Evolutionary conservation across 1,140 invertebrate genomes (phyloP).

Genomic region (Caenorhabditis briggsae): DNA sequence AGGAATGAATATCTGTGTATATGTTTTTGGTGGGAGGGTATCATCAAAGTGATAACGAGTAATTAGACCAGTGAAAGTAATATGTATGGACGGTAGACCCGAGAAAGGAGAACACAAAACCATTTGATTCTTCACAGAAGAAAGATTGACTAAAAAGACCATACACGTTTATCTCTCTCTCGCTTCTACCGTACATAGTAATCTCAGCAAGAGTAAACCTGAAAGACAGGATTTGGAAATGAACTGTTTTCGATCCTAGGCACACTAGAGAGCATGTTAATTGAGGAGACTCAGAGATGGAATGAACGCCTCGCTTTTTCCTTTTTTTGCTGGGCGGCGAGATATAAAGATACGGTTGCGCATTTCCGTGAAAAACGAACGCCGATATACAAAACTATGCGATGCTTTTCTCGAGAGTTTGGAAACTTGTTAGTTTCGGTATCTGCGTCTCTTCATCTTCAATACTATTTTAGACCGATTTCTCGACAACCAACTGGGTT

Average conservation of each 20-base stretch:
- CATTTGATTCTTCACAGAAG: background rate
- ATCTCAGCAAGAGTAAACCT: conserved; percentile 42
- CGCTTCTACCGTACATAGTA: conserved; percentile 7
- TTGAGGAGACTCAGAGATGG: background rate
- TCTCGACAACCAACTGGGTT: conserved; percentile 37
- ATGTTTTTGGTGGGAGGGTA: conserved; percentile 1
- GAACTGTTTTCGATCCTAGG: conserved; percentile 30
- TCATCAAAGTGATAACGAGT: conserved; percentile 6
- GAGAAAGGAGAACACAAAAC: too few species aligned
- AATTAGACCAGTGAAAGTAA: conserved; percentile 55
- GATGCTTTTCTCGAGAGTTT: conserved; percentile 24
- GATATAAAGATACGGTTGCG: conserved; percentile 55
- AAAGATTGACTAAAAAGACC: background rate
- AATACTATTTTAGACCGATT: background rate
- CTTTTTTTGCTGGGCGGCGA: conserved; percentile 9
- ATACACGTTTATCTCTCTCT: conserved; percentile 37
- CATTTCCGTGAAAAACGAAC: conserved; percentile 42
- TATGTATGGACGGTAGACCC: background rate
- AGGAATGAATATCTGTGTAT: too few species aligned
- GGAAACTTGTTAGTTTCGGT: conserved; percentile 42
- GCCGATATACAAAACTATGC: background rate
- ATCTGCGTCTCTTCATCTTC: conserved; percentile 6
- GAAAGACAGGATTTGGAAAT: conserved; percentile 56
- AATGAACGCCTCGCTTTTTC: background rate
- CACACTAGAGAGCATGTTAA: background rate